phyloP scores from a whole-genome alignment of 2,797 vertebrate species.

The Myotis vivesi region DNA sequence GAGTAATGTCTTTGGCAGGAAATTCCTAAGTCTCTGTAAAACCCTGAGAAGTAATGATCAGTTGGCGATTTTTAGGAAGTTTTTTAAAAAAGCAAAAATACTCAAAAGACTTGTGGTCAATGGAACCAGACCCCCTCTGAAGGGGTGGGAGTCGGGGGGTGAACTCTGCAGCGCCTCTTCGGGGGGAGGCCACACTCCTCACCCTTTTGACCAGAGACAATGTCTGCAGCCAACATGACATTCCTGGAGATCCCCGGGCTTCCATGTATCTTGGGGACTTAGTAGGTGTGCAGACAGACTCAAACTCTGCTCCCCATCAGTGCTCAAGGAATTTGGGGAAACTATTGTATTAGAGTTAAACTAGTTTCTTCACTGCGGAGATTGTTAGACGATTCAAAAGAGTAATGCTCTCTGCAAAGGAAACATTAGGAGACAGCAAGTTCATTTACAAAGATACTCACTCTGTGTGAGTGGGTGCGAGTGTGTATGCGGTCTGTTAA shows the following conservation, averaged over 20 bases:
- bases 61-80: background rate
- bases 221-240: rapidly evolving
- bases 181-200: rapidly evolving
- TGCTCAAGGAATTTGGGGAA: background rate
- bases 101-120: background rate
- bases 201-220: background rate
- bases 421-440: background rate
- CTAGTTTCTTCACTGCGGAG: background rate
- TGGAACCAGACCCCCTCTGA: background rate
- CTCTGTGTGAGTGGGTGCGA: rapidly evolving
- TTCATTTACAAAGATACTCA: background rate
- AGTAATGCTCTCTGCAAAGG: background rate
- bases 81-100: background rate
- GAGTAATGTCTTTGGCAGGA: background rate
- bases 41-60: background rate
- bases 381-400: background rate
- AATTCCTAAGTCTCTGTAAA: background rate
- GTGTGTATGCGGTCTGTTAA: rapidly evolving
- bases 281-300: background rate
- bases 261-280: background rate
- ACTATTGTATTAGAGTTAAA: background rate
- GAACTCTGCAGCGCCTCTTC: rapidly evolving
- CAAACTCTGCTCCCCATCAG: background rate
- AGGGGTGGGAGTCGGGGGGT: rapidly evolving
- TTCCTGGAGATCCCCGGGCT: background rate